A percentile compares a stretch with the other conserved stretches of the same genome.
Conservation (phyloP, 23 tunicate genomes). For the Phallusia fumigata region DNA sequence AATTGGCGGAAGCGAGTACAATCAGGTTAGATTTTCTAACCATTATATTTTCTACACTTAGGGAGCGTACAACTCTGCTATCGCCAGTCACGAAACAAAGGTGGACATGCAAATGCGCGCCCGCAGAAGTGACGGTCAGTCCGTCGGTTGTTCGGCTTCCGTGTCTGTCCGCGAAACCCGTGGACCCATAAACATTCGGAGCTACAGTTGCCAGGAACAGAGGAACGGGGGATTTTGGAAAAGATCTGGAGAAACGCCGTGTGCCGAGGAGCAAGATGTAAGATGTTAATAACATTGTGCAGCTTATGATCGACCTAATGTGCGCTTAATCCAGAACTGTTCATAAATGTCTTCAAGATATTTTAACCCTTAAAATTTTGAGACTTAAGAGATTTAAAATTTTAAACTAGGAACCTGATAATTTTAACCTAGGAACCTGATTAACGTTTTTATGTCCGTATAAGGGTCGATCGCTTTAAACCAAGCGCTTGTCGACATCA, state of each 20-base stretch:
- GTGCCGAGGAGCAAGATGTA: neutral
- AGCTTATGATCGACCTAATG: too few relatives aligned
- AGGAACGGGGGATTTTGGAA: neutral
- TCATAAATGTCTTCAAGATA: too few relatives aligned
- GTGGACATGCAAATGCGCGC: slow-evolving; percentile 3
- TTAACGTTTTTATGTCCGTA: too few relatives aligned
- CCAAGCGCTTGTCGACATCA: too few relatives aligned
- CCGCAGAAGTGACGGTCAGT: neutral
- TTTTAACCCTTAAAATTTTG: too few relatives aligned
- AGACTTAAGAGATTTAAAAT: too few relatives aligned
- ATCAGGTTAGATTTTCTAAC: neutral
- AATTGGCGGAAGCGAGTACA: too few relatives aligned
- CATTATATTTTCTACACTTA: neutral
- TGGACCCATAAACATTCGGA: neutral
- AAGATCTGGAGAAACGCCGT: slow-evolving; percentile 6
- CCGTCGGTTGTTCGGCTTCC: neutral
- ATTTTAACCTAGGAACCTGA: too few relatives aligned
- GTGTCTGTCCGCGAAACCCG: neutral
- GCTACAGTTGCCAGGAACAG: neutral
- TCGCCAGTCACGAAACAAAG: neutral
- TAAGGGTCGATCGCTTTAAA: too few relatives aligned
- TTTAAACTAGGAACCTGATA: too few relatives aligned
- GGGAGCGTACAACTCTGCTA: neutral
- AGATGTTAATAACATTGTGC: neutral
- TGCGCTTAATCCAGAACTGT: too few relatives aligned